Base-by-base conservation (phyloP, 2,113 vertebrate genomes). In the Otis tarda region DNA sequence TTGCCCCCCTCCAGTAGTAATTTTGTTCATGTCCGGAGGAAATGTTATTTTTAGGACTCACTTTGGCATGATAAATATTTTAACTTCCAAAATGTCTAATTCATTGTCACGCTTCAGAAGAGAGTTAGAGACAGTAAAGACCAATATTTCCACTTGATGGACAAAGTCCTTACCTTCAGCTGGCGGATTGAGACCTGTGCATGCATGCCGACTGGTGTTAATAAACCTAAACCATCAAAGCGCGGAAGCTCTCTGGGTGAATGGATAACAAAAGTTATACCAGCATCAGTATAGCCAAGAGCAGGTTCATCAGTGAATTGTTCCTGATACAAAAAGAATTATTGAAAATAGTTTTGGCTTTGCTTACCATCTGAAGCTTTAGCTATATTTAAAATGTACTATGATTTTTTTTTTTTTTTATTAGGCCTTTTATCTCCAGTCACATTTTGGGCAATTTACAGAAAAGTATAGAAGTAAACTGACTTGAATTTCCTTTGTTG, bases 231-330 rank as follows among this genome's bases (percentile, higher is more conserved):
- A 16, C 98, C 98, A 79, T 98, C 98, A 65, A 98, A 98, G 45
- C 94, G 97, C 5, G 98, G 98, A 47, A 95, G 91, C 41, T 96
- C 96, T 71, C 95, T 91, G 7, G 98, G 97, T 15, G 98, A 97
- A 43, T 98, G 98, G 79, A 98, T 97, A 33, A 90, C 97, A 60
- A 98, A 98, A 79, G 93, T 96, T 81, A 98, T 97, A 11, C 98
- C 98, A 82, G 97, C 94, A 45, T 98, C 98, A 43, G 89, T 89
- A 43, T 91, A 98, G 64, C 98, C 98, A 28, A 98, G 92, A 31
- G 76, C 9, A 25, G 98, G 97, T 6, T 98, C 97, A 25, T 98
- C 98, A 7, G 96, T 98, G 85, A 98, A 98, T 71, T 97, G 83
- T 49, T 90, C 95, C 98, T 98, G 55, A 70, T 83, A 77, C 3